Conservation (phyloP, 2,113 vertebrate species). For the Pachyramphus minor region DNA sequence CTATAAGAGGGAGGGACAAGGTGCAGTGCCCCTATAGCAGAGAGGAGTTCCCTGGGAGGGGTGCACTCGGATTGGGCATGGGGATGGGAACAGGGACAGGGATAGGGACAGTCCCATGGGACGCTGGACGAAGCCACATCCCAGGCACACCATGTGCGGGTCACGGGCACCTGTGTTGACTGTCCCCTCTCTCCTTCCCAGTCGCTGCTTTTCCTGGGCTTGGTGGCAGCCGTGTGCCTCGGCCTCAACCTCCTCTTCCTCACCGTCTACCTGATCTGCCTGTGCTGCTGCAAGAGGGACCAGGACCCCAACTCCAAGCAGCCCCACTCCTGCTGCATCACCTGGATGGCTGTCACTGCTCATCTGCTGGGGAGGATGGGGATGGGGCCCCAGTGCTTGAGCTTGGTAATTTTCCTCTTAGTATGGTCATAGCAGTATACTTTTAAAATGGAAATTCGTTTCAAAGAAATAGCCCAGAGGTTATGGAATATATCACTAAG, state of each 20-base stretch:
- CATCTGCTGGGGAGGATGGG: slow-evolving; percentile 85
- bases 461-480: slow-evolving; percentile 56
- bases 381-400: background rate
- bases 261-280: slow-evolving; percentile 82
- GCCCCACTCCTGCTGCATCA: slow-evolving; percentile 83
- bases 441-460: slow-evolving; percentile 52
- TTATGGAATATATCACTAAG: slow-evolving; percentile 48
- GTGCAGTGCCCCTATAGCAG: background rate
- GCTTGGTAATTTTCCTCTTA: slow-evolving; percentile 39
- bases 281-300: slow-evolving; percentile 83
- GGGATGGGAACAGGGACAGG: background rate
- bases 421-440: background rate
- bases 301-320: slow-evolving; percentile 78
- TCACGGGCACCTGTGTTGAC: background rate
- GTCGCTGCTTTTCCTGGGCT: slow-evolving; percentile 89
- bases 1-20: too few species aligned
- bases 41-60: too few species aligned
- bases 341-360: slow-evolving; percentile 89
- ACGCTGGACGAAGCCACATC: background rate
- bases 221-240: slow-evolving; percentile 82
- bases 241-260: slow-evolving; percentile 90
- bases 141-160: background rate
- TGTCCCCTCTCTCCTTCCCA: slow-evolving; percentile 19
- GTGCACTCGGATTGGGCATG: too few species aligned
- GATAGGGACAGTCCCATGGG: background rate